Evolutionary conservation across 2,888 invertebrate species (phyloP), one percentile per base, ranked within the genome.

Genomic region (Drepanosiphum platanoidis): DNA sequence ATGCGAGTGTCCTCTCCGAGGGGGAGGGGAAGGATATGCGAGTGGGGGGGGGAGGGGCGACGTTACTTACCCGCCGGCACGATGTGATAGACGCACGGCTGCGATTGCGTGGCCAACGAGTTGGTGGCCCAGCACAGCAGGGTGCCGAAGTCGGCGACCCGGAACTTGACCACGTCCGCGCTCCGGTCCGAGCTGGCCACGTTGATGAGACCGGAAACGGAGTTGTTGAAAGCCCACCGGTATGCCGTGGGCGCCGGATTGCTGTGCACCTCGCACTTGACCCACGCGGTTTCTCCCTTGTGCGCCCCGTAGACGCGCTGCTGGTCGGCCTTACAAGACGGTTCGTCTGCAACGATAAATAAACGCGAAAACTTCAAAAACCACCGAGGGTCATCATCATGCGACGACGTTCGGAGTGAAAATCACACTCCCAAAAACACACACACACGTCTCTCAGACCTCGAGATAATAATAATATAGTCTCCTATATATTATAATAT

Each of bases 211-310:
- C 87, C 87, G 1, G 87, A 87, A 3, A 88, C 87, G 2, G 88
- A 88, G 87, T 90, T 90, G 87, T 90, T 90, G 88, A 90, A 90
- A 77, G 88, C 88, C 90, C 90, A 90, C 42, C 88, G 88, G 87
- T 89, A 90, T 72, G 87, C 87, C 2, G 87, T 86, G 58, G 89
- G 89, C 27, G 88, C 88, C 0, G 91, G 91, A 87, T 90, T 89
- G 74, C 90, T 89, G 86, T 90, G 89, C 13, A 91, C 90, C 74
- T 89, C 86, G 52, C 88, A 88, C 4, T 86, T 87, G 27, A 88
- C 86, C 15, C 86, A 84, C 4, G 87, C 86, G 13, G 86, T 87
- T 82, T 88, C 88, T 58, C 87, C 87, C 22, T 87, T 86, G 18
- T 88, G 87, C 4, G 87, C 88, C 18, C 88, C 88, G 77, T 87